phyloP scores from a whole-genome alignment of 2,797 vertebrate species.

The Rhabdomys pumilio region DNA sequence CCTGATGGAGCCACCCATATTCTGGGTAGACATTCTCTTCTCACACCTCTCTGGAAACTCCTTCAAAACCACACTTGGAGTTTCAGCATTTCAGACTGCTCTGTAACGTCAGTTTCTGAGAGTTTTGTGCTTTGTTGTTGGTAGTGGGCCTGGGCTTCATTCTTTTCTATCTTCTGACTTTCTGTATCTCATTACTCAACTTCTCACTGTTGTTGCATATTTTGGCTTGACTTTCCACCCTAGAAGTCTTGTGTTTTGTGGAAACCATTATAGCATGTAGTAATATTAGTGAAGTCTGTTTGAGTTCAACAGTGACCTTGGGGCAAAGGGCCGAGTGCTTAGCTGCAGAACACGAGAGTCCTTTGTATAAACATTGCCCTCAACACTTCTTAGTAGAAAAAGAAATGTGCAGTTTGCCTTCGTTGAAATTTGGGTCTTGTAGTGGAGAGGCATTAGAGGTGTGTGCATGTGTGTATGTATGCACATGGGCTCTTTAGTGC shows the following conservation, averaged over 20 bases:
- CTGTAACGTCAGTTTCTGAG: background rate
- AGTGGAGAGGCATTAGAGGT: background rate
- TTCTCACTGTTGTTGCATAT: conserved; percentile 36
- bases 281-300: conserved; percentile 32
- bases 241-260: conserved; percentile 41
- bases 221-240: conserved; percentile 36
- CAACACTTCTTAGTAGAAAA: conserved; percentile 45
- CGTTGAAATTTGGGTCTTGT: conserved; percentile 50
- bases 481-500: background rate
- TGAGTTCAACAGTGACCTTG: conserved; percentile 1
- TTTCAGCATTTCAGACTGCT: background rate
- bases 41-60: background rate
- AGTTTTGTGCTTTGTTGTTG: background rate
- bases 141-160: background rate
- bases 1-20: too few relatives aligned
- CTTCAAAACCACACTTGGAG: background rate
- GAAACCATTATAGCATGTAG: conserved; percentile 25
- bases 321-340: background rate
- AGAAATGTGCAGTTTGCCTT: background rate
- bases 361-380: conserved; percentile 29
- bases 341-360: conserved; percentile 8
- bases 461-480: background rate
- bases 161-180: background rate
- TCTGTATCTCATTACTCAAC: background rate
- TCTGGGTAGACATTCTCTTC: too few relatives aligned